phyloP scores from a whole-genome alignment of 2,113 vertebrate genomes.

The Monarcha castaneiventris region DNA sequence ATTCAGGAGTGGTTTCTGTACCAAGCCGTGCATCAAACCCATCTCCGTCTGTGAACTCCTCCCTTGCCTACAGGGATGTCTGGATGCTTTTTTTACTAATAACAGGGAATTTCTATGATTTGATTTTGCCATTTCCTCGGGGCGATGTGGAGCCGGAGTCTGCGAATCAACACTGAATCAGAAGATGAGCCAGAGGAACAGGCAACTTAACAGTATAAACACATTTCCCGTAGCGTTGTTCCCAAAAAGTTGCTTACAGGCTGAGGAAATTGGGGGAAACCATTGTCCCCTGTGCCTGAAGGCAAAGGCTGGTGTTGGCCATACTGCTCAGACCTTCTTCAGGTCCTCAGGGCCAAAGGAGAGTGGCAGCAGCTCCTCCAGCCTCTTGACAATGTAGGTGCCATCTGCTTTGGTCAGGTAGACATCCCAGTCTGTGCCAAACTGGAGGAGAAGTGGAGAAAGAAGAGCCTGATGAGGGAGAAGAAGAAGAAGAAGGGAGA shows the following conservation, averaged over 20 bases:
- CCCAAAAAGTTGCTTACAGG: not conserved
- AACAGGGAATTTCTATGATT: not conserved
- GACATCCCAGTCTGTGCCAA: constrained; percentile 81
- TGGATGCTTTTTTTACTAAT: not conserved
- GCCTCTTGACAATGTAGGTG: constrained; percentile 69
- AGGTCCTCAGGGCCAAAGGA: constrained; percentile 87
- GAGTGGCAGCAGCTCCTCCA: constrained; percentile 82
- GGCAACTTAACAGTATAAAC: not conserved
- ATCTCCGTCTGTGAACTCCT: rapidly evolving
- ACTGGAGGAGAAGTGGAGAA: constrained; percentile 70
- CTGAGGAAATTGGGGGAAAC: not conserved
- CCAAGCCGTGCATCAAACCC: not conserved
- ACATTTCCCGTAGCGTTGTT: not conserved
- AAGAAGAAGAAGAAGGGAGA: not conserved
- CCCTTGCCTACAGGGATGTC: not conserved
- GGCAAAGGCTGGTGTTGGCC: not conserved
- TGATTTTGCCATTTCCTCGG: not conserved
- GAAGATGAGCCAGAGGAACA: not conserved
- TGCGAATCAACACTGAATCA: not conserved
- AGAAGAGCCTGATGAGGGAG: not conserved
- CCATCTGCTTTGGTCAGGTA: constrained; percentile 84
- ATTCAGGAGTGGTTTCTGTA: not conserved
- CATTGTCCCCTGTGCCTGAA: not conserved
- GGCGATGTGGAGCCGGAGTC: not conserved
- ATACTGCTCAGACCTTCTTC: constrained; percentile 49